These are phyloP conservation scores for Chionis minor DNA, from an alignment of 2,113 vertebrate genomes.

Conservation along the genomic window DNA sequence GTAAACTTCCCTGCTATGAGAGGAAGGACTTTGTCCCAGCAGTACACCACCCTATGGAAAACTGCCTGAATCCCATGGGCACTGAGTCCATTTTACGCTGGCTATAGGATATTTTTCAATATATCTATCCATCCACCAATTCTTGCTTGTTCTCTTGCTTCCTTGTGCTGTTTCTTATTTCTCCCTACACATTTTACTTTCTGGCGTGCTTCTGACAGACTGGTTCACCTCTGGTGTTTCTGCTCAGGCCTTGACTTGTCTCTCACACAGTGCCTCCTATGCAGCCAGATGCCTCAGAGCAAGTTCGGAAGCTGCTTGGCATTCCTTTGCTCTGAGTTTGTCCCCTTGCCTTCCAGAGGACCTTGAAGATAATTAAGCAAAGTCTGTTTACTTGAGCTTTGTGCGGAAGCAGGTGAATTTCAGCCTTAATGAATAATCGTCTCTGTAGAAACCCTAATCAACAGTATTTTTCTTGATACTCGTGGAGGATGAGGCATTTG, in stretches of 20 bases:
- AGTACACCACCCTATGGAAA: neutral
- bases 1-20: neutral
- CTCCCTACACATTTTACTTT: neutral
- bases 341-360: neutral
- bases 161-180: neutral
- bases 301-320: neutral
- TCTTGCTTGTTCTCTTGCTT: neutral
- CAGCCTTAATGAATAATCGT: neutral
- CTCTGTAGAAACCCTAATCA: slow-evolving; percentile 38
- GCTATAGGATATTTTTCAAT: neutral
- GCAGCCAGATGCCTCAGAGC: neutral
- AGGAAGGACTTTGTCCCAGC: neutral
- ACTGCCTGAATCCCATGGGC: neutral
- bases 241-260: neutral
- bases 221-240: neutral
- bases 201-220: neutral
- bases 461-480: neutral
- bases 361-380: slow-evolving; percentile 23
- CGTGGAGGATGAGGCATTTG: neutral
- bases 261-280: neutral
- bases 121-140: rapidly evolving
- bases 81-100: neutral
- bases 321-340: neutral
- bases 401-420: neutral
- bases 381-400: neutral